Conservation (phyloP, 92 coral and sea anemone species). For the Phenganax stokvisi region DNA sequence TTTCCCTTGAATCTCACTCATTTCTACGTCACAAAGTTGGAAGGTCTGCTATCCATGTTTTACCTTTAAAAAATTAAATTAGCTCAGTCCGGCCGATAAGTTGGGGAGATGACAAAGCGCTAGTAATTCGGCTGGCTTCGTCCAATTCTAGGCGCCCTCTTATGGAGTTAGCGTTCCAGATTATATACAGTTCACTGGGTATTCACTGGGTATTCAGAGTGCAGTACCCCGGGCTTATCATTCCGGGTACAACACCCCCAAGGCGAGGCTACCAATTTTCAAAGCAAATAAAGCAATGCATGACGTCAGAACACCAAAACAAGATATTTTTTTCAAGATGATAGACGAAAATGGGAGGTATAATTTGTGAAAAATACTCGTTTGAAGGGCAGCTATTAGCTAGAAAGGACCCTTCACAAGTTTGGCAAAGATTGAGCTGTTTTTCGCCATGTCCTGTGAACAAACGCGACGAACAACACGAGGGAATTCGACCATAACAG, state of each 20-base stretch:
- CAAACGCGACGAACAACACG: constrained; percentile 30
- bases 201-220: too few relatives aligned
- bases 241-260: neutral
- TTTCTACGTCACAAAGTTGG: too few relatives aligned
- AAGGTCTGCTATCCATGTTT: too few relatives aligned
- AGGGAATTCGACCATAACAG: constrained; percentile 2
- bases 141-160: too few relatives aligned
- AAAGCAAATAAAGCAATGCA: neutral
- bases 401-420: constrained; percentile 23
- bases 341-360: constrained; percentile 22
- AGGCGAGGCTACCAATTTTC: constrained; percentile 25
- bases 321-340: constrained; percentile 27
- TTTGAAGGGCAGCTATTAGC: constrained; percentile 30
- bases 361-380: constrained; percentile 13
- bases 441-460: constrained; percentile 18
- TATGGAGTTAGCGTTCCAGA: too few relatives aligned
- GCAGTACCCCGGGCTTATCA: neutral
- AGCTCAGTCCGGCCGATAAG: too few relatives aligned
- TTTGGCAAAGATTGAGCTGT: neutral
- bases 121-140: too few relatives aligned
- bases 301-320: constrained; percentile 29
- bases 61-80: too few relatives aligned
- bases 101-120: too few relatives aligned
- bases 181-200: too few relatives aligned
- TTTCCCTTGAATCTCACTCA: too few relatives aligned